Percentiles rank a stretch among this genome's conserved stretches.
Conservation (phyloP, 2,113 vertebrate species). For the Sturnus vulgaris region DNA sequence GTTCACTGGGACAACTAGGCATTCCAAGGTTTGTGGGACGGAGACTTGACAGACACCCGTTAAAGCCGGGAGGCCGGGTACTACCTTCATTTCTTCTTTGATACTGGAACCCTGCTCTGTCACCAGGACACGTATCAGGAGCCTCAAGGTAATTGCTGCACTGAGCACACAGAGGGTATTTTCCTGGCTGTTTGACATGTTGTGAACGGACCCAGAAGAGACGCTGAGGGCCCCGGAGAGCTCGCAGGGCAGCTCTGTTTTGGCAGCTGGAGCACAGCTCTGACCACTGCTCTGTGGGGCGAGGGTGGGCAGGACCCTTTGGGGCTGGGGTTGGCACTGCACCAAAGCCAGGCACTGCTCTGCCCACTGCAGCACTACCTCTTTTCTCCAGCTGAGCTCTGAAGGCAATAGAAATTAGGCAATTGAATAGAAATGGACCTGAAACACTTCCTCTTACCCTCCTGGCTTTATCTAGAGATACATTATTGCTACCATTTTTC, state of each 20-base stretch:
- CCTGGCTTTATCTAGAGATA: not conserved
- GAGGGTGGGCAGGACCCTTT: no score
- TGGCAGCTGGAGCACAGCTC: not conserved
- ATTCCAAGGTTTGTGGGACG: not conserved
- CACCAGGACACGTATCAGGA: accelerated
- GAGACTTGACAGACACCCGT: no score
- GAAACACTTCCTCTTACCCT: not conserved
- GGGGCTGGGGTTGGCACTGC: not conserved
- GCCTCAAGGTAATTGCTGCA: not conserved
- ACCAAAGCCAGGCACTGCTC: not conserved
- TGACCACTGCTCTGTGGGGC: not conserved
- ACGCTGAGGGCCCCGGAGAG: accelerated
- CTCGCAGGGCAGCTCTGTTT: not conserved
- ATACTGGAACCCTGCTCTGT: not conserved
- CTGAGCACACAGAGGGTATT: not conserved
- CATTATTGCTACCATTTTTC: not conserved
- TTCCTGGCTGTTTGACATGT: not conserved
- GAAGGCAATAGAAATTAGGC: no score
- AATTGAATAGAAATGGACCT: no score
- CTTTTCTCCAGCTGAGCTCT: not conserved
- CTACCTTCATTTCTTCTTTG: not conserved
- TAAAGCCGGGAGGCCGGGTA: accelerated
- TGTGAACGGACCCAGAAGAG: not conserved
- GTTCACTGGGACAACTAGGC: not conserved
- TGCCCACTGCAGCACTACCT: accelerated